Evolutionary conservation across 2,113 vertebrate genomes (phyloP).

Genomic region (Ifrita kowaldi): DNA sequence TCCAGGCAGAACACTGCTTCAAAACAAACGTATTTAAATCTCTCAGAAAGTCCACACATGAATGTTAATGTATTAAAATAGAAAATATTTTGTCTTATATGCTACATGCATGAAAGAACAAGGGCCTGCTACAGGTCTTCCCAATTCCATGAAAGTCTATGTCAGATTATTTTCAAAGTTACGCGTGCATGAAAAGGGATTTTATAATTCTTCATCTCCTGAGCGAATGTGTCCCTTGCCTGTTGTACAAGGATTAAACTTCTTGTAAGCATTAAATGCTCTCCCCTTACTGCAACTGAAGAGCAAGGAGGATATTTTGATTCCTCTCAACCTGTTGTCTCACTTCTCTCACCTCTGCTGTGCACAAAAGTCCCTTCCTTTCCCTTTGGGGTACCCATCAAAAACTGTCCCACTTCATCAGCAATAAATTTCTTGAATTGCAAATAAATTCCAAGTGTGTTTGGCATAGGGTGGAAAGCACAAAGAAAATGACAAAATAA

Average conservation of each 20-base stretch:
- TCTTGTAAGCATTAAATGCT: neutral
- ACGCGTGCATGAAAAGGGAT: neutral
- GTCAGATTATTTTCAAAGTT: neutral
- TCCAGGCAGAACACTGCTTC: neutral
- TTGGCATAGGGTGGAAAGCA: neutral
- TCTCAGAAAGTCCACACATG: neutral
- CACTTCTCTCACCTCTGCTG: neutral
- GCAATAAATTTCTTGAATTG: neutral
- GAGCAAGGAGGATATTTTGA: neutral
- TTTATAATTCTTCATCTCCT: neutral
- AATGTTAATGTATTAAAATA: neutral
- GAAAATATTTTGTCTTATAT: neutral
- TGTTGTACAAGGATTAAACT: neutral
- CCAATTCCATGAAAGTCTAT: neutral
- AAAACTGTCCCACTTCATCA: neutral
- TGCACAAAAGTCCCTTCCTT: neutral
- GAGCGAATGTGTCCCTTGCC: neutral
- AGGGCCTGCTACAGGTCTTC: neutral
- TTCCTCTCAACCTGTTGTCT: neutral
- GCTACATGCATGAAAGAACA: neutral
- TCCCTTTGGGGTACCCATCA: neutral
- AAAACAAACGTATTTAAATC: neutral
- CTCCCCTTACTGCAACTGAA: neutral
- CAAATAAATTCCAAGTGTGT: neutral
- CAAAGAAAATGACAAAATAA: slow-evolving; percentile 46